A percentile compares a stretch with the other conserved stretches of the same genome.
Conservation (phyloP, 2,113 vertebrate species). For the Phasianus colchicus region DNA sequence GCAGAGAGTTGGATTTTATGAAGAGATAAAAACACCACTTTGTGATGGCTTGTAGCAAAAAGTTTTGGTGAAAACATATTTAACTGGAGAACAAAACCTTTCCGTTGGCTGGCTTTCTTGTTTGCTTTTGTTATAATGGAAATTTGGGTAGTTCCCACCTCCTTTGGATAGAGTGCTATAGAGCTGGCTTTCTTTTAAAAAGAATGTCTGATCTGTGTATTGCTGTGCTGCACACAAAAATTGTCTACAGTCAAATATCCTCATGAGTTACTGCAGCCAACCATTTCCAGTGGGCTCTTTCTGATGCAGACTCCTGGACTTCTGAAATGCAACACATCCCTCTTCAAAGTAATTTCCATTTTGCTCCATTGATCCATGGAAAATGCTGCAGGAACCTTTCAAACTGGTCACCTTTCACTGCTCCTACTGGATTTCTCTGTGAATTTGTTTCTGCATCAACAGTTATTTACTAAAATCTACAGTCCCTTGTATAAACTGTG, state of each 20-base stretch:
- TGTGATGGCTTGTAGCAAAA: neutral
- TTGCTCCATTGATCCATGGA: neutral
- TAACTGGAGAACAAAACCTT: neutral
- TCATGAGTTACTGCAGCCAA: neutral
- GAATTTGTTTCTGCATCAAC: neutral
- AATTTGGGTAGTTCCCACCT: neutral
- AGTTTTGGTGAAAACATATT: neutral
- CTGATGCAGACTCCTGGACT: neutral
- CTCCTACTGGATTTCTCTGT: neutral
- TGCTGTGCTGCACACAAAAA: neutral
- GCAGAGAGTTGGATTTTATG: neutral
- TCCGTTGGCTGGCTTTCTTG: neutral
- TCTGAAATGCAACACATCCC: neutral
- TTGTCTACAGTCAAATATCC: neutral
- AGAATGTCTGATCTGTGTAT: neutral
- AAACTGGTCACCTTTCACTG: neutral
- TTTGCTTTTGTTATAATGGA: neutral
- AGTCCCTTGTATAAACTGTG: neutral
- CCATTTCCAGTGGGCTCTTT: fast-evolving
- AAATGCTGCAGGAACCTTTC: neutral
- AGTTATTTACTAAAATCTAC: neutral
- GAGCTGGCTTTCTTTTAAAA: neutral
- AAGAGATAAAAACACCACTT: no score
- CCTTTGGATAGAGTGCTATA: neutral
- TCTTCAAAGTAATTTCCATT: neutral